phyloP scores from a whole-genome alignment of 1,140 invertebrate species.

The Brachionus paranguensis region DNA sequence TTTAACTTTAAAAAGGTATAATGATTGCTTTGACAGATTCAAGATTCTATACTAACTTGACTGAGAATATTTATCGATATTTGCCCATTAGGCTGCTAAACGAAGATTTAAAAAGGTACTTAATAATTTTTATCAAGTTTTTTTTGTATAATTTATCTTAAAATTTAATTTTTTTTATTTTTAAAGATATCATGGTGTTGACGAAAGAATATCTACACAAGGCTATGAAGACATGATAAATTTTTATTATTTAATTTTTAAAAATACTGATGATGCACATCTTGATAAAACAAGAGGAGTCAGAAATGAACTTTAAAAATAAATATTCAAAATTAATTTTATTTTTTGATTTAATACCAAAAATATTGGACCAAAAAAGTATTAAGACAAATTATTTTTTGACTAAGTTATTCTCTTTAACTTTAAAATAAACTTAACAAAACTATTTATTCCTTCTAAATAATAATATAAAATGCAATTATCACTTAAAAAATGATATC shows the following conservation, averaged over 20 bases:
- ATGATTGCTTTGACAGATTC: constrained; percentile 61
- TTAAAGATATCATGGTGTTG: constrained; percentile 57
- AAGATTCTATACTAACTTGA: constrained; percentile 57
- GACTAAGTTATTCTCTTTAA: no score
- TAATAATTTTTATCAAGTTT: background rate
- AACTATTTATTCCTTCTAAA: background rate
- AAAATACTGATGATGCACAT: constrained; percentile 53
- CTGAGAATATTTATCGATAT: constrained; percentile 59
- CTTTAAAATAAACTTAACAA: background rate
- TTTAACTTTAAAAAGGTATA: constrained; percentile 47
- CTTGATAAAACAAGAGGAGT: background rate
- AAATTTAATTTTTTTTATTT: background rate
- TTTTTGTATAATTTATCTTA: background rate
- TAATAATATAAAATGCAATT: background rate
- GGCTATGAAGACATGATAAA: constrained; percentile 57
- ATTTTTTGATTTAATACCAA: background rate
- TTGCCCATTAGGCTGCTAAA: constrained; percentile 55
- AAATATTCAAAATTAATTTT: background rate
- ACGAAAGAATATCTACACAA: constrained; percentile 59
- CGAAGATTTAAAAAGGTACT: constrained; percentile 48
- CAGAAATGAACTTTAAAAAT: constrained; percentile 4
- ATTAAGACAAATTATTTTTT: background rate
- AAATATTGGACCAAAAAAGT: background rate
- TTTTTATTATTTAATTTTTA: constrained; percentile 60
- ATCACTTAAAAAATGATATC: background rate